A percentile compares a stretch with the other conserved stretches of the same genome.
These are phyloP conservation scores for Strongylocentrotus purpuratus DNA, from an alignment of 35 echinoderm and acorn worm genomes.

Conservation along the genomic window DNA sequence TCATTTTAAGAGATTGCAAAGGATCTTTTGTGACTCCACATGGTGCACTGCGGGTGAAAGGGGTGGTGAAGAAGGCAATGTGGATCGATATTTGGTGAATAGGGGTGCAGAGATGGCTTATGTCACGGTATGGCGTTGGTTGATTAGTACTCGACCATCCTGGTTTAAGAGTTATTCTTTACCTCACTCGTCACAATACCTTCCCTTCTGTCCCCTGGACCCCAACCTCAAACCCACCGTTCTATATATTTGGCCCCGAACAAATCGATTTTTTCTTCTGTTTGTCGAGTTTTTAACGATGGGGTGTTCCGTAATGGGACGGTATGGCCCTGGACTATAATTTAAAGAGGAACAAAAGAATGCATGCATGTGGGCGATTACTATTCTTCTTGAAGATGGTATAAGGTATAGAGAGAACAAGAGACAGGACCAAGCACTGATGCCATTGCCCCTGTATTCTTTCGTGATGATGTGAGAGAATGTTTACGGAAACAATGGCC, in stretches of 20 bases:
- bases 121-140: constrained; percentile 17
- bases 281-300: neutral
- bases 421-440: neutral
- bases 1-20: neutral
- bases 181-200: neutral
- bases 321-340: neutral
- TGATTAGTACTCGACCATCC: neutral
- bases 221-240: neutral
- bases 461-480: neutral
- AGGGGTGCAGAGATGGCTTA: constrained; percentile 32
- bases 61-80: neutral
- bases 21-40: constrained; percentile 16
- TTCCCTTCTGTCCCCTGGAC: neutral
- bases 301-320: constrained; percentile 23
- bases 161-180: constrained; percentile 7
- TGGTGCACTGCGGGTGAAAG: constrained; percentile 2
- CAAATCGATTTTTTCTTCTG: neutral
- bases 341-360: constrained; percentile 25
- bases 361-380: neutral
- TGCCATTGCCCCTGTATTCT: neutral
- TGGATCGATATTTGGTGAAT: neutral
- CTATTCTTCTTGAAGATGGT: neutral
- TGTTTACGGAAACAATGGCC: neutral
- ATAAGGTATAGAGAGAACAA: neutral
- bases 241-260: neutral